Evolutionary conservation across 2,888 invertebrate genomes (phyloP), one percentile per base, ranked within the genome.

Genomic region (Portevinia maculata): DNA sequence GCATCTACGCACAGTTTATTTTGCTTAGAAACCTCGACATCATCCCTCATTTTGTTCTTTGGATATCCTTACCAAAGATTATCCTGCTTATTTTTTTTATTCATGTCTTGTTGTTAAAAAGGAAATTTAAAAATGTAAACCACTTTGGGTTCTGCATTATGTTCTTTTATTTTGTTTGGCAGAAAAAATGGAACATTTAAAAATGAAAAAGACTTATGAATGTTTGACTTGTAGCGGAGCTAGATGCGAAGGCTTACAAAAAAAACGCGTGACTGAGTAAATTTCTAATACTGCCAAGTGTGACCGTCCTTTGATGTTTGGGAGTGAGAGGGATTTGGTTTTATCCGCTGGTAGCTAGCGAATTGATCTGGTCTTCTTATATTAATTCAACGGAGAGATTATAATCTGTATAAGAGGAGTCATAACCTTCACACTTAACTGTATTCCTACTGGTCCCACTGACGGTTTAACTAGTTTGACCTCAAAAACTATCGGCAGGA

Each of bases 91-190:
- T 64, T 70, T 62, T 70, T 62, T 46, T 62, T 39, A 32, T 71
- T 39, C 8, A n/a, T 13, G 44, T 28, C 11, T 65, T 41, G 24
- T 32, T 57, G 83, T 71, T 78, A 65, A 78, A 83, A 78, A 53
- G 78, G 41, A 78, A 83, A 83, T 78, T 83, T 83, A 78, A 83
- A 81, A 83, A 83, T 83, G 78, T 83, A 83, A 83, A 83, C 83
- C 83, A 78, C 78, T 83, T 83, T 83, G 71, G 62, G 30, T 32
- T 28, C 34, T 9, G 70, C 70, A 75, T 70, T 81, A 64, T 69
- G 44, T 28, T 53, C 44, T 7, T 74, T 65, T 69, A 17, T 1
- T 21, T 57, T 46, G n/a, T 9, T 24, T 21, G 15, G 11, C 8
- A n/a, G 17, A 37, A 11, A n/a, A 28, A 17, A 28, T 59, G 28